Evolutionary conservation across 64 coral and sea anemone species (phyloP).

Genomic region (Acropora tenuis): DNA sequence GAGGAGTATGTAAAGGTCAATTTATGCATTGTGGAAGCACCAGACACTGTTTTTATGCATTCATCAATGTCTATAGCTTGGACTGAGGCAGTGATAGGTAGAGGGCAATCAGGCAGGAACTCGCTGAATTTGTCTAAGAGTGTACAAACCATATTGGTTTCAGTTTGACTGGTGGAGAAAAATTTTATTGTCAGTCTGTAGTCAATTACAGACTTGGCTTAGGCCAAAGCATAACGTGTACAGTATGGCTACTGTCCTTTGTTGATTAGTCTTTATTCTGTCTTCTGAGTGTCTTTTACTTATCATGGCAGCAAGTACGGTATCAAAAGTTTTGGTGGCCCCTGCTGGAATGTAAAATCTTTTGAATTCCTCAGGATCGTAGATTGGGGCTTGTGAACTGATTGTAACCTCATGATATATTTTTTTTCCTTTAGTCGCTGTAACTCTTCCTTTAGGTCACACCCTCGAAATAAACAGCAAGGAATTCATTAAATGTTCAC

Average conservation of each 20-base stretch:
- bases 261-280: no score
- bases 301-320: slow-evolving; percentile 26
- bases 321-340: slow-evolving; percentile 32
- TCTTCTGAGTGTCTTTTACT: no score
- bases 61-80: slow-evolving; percentile 15
- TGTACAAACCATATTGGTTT: slow-evolving; percentile 31
- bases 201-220: slow-evolving; percentile 40
- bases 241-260: no score
- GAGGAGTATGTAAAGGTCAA: slow-evolving; percentile 66
- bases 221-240: background rate
- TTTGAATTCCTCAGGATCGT: slow-evolving; percentile 21
- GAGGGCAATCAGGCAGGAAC: slow-evolving; percentile 35
- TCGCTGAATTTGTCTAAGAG: slow-evolving; percentile 28
- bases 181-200: slow-evolving; percentile 36
- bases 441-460: background rate
- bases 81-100: slow-evolving; percentile 28
- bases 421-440: slow-evolving; percentile 3
- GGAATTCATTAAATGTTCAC: background rate
- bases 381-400: slow-evolving; percentile 32
- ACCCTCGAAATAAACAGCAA: slow-evolving; percentile 3
- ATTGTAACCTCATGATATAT: slow-evolving; percentile 2
- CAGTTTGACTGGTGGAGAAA: slow-evolving; percentile 8
- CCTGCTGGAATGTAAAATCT: slow-evolving; percentile 9
- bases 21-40: slow-evolving; percentile 37
- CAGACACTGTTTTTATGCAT: slow-evolving; percentile 58